Evolutionary conservation across 2,113 vertebrate species (phyloP), one percentile per base, ranked within the genome.

Genomic region (Hypanus sabinus): DNA sequence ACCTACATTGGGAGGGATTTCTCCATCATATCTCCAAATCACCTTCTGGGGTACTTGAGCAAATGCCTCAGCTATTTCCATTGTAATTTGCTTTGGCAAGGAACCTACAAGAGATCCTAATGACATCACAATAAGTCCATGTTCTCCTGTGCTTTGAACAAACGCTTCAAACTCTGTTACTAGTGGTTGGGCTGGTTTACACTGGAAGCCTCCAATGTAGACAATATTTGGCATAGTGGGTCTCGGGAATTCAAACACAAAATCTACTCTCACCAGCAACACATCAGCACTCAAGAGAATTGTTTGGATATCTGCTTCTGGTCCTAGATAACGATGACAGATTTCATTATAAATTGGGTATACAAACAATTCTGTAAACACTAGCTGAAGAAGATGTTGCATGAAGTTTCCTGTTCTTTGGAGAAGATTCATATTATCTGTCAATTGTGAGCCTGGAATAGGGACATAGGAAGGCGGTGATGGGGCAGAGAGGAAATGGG

Each of bases 41-140:
- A 97, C 96, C 93, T 96, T 96, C 55, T 97, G 97, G 4, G 97
- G 96, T n/a, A 97, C 94, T 65, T 96, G 96, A 14, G 96, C 96
- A 24, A 85, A 57, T 10, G 81, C 46, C 46, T 85, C 81, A 57
- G 46, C 81, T 57, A 85, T 85, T 85, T 96, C 95, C 0, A 95
- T 95, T 0, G 96, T 97, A 6, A 97, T 96, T 2, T 97, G 96
- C 33, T 83, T 3, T 0, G 96, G 96, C 0, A 97, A 88, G 27
- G 93, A 95, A 93, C 95, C 95, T 0, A 97, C 95, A 0, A 97
- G 77, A 0, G 96, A 96, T 0, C 97, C 97, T 0, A 97, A 94
- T 27, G 97, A 96, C 96, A 97, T 97, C n/a, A 97, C 65, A 83
- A 97, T 95, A 83, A 97, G 94, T 0, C 96, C 96, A 5, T 97